Evolutionary conservation across 2,113 vertebrate genomes (phyloP).

Genomic region (Solenodon paradoxus): DNA sequence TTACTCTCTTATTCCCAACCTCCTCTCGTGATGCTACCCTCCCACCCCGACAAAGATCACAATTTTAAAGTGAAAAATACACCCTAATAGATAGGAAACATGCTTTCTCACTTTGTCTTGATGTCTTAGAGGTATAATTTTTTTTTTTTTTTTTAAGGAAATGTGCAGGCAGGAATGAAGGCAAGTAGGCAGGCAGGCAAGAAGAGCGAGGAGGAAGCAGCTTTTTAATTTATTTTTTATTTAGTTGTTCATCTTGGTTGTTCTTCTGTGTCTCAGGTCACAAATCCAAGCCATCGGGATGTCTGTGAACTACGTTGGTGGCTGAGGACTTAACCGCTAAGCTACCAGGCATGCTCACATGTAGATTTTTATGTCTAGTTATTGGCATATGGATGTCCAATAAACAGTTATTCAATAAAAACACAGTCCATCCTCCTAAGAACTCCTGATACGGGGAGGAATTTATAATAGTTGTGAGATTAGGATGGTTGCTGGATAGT

Average conservation of each 20-base stretch:
- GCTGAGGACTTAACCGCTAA: too few species aligned
- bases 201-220: too few species aligned
- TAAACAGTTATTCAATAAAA: background rate
- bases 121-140: constrained; percentile 1
- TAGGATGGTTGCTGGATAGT: background rate
- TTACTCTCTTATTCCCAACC: constrained; percentile 11
- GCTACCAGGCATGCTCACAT: too few species aligned
- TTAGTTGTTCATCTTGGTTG: too few species aligned
- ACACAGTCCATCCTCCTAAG: background rate
- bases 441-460: background rate
- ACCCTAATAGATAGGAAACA: background rate
- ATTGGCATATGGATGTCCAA: background rate
- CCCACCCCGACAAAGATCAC: background rate
- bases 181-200: too few species aligned
- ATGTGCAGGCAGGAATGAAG: too few species aligned
- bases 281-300: too few species aligned
- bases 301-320: too few species aligned
- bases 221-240: too few species aligned
- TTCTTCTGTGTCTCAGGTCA: too few species aligned
- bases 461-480: constrained; percentile 8
- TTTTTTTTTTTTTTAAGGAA: too few species aligned
- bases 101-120: constrained; percentile 4
- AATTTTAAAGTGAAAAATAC: constrained; percentile 42
- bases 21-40: too few species aligned
- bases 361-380: background rate